phyloP scores from a whole-genome alignment of 2,888 invertebrate species.

The Tigriopus californicus region DNA sequence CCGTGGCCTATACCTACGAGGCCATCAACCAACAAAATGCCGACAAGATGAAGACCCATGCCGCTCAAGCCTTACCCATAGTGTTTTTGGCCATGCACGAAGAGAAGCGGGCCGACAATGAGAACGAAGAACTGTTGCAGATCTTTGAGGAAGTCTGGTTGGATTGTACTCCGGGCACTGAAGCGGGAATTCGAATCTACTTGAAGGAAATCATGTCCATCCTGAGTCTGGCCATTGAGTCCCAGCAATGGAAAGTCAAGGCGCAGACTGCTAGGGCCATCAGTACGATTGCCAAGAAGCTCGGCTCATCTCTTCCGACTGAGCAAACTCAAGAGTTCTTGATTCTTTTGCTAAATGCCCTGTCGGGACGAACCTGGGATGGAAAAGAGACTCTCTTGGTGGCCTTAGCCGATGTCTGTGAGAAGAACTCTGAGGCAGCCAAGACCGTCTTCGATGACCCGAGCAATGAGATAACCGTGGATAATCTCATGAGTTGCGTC shows the following conservation, averaged over 20 bases:
- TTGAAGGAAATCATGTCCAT: conserved; percentile 48
- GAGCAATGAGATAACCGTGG: conserved; percentile 15
- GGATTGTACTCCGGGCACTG: conserved; percentile 70
- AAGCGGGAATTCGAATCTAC: conserved; percentile 58
- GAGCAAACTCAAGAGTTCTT: conserved; percentile 42
- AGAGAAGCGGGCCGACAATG: conserved; percentile 26
- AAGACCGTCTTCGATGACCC: neutral
- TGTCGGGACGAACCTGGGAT: conserved; percentile 66
- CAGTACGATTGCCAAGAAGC: conserved; percentile 51
- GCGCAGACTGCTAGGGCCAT: conserved; percentile 67
- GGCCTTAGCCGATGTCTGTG: conserved; percentile 36
- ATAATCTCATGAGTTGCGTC: conserved; percentile 39
- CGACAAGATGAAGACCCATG: conserved; percentile 58
- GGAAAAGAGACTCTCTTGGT: conserved; percentile 67
- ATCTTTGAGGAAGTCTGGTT: conserved; percentile 75
- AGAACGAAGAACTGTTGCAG: conserved; percentile 27
- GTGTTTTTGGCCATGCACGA: conserved; percentile 81
- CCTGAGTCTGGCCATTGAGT: conserved; percentile 49
- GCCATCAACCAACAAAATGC: conserved; percentile 63
- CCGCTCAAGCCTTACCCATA: conserved; percentile 52
- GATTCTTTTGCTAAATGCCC: conserved; percentile 44
- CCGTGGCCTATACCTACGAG: conserved; percentile 36
- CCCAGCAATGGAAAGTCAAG: conserved; percentile 72
- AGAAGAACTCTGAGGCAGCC: neutral
- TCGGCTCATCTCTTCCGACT: conserved; percentile 30